Conservation (phyloP, 2,888 invertebrate genomes). For the Penaeus monodon region DNA sequence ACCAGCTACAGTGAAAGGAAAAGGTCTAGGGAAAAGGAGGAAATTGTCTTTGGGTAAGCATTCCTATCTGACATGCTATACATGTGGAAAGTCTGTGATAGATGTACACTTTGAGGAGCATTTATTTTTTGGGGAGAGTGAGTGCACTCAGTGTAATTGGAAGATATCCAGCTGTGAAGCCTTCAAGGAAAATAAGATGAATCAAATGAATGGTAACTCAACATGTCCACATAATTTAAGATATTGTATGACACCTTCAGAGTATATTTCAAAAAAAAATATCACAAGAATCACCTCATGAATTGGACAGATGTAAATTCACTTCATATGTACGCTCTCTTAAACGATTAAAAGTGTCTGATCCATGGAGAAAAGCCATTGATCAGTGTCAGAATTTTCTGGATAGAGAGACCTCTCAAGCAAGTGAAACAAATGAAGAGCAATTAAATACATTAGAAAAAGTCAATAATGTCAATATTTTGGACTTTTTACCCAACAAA, state of each 20-base stretch:
- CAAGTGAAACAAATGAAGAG: background rate
- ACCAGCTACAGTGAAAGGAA: no score
- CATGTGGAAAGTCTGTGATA: background rate
- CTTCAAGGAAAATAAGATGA: background rate
- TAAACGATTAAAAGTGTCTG: background rate
- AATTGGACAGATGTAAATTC: background rate
- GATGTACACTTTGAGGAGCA: slow-evolving; percentile 5
- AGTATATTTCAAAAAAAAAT: no score
- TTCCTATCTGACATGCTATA: background rate
- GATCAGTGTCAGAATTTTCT: background rate
- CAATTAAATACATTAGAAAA: background rate
- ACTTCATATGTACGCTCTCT: background rate
- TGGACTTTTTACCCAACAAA: no score
- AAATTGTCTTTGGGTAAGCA: no score
- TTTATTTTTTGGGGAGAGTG: slow-evolving; percentile 9
- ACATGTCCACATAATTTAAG: background rate
- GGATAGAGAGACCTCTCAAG: background rate
- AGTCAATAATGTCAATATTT: no score
- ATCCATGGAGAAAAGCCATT: slow-evolving; percentile 15
- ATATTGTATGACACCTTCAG: no score
- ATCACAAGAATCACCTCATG: background rate
- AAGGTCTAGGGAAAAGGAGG: no score
- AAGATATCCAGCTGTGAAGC: background rate
- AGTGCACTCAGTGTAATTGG: background rate
- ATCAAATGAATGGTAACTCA: background rate